phyloP scores from a whole-genome alignment of 2,888 invertebrate genomes.

The Drosophila paranaensis region DNA sequence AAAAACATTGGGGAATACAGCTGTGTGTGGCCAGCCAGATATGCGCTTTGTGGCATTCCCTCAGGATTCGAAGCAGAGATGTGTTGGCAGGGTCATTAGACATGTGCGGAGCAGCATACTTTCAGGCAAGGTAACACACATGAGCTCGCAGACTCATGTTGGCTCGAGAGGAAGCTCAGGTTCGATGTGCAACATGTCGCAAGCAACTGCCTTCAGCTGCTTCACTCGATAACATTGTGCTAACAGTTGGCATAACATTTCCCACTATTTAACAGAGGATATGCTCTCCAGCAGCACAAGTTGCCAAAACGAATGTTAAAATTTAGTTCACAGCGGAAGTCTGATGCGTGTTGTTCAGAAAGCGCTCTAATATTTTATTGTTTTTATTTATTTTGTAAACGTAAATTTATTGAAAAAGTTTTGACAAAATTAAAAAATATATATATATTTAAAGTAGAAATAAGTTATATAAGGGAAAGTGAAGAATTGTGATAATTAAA shows the following conservation, averaged over 20 bases:
- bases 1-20: slow-evolving; percentile 14
- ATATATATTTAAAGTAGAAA: background rate
- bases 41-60: slow-evolving; percentile 4
- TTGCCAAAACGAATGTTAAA: background rate
- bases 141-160: background rate
- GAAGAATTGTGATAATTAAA: background rate
- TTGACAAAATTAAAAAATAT: background rate
- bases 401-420: background rate
- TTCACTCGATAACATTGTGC: background rate
- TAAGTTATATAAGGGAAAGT: background rate
- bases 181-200: slow-evolving; percentile 28
- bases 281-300: slow-evolving; percentile 2
- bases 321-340: slow-evolving; percentile 43
- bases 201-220: background rate
- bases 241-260: slow-evolving; percentile 11
- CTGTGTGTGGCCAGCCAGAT: slow-evolving; percentile 19
- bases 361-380: slow-evolving; percentile 11
- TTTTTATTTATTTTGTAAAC: background rate
- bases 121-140: background rate
- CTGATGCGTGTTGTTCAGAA: slow-evolving; percentile 15
- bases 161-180: background rate
- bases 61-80: background rate
- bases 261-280: slow-evolving; percentile 24
- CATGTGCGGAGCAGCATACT: slow-evolving; percentile 12
- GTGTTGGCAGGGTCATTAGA: slow-evolving; percentile 25